Conservation (phyloP, 2,113 vertebrate species). For the Boleophthalmus pectinirostris region DNA sequence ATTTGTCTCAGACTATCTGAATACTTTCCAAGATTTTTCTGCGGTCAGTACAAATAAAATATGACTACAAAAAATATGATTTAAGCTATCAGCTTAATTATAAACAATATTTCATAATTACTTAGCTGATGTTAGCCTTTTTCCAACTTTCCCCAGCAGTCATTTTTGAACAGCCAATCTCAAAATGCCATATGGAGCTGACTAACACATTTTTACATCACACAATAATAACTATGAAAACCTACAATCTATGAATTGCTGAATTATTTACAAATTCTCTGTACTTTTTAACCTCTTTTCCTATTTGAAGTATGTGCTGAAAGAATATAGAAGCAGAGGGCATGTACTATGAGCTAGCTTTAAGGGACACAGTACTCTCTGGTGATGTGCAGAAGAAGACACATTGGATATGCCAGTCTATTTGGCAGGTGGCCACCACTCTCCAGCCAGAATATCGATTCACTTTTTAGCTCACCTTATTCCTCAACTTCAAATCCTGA, state of each 20-base stretch:
- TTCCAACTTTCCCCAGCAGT: not conserved
- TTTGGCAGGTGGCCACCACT: constrained; percentile 75
- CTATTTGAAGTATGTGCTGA: not conserved
- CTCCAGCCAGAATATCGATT: constrained; percentile 77
- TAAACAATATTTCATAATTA: not conserved
- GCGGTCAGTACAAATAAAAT: constrained; percentile 43
- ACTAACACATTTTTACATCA: too few relatives aligned
- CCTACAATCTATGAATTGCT: not conserved
- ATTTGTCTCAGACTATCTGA: constrained; percentile 66
- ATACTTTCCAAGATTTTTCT: constrained; percentile 64
- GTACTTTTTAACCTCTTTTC: not conserved
- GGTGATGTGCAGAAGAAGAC: constrained; percentile 71
- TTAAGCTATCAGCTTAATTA: constrained; percentile 10
- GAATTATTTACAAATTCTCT: not conserved
- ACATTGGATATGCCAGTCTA: constrained; percentile 73
- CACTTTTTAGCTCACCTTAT: constrained; percentile 72
- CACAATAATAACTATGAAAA: too few relatives aligned
- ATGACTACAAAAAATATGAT: constrained; percentile 33
- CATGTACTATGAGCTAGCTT: constrained; percentile 20
- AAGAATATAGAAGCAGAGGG: constrained; percentile 11
- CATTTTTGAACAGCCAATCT: too few relatives aligned
- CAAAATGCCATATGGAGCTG: not conserved
- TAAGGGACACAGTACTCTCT: constrained; percentile 44
- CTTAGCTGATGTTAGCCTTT: not conserved
- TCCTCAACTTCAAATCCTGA: constrained; percentile 80